A percentile compares a stretch with the other conserved stretches of the same genome.
These are phyloP conservation scores for Anthopleura xanthogrammica DNA, from an alignment of 92 coral and sea anemone species.

Conservation along the genomic window DNA sequence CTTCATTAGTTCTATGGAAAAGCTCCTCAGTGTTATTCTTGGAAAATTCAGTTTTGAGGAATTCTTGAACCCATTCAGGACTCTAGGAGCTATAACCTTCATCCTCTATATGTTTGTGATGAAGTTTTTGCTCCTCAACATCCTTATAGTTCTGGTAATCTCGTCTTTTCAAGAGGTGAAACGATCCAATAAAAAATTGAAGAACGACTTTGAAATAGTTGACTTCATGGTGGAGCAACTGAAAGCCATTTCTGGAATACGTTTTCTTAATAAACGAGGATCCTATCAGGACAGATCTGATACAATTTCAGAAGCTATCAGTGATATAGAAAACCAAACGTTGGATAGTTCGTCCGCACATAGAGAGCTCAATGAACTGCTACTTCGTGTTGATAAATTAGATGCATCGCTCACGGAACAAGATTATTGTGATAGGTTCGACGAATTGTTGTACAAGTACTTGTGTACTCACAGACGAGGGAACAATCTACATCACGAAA, in stretches of 20 bases:
- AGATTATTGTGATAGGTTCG: conserved; percentile 6
- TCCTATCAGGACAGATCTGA: background rate
- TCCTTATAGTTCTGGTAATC: conserved; percentile 72
- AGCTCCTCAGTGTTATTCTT: conserved; percentile 75
- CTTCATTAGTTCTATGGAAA: conserved; percentile 58
- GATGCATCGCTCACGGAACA: background rate
- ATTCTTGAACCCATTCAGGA: conserved; percentile 51
- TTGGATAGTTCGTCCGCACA: background rate
- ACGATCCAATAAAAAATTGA: conserved; percentile 42
- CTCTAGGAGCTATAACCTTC: conserved; percentile 60
- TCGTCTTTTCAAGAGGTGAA: conserved; percentile 73
- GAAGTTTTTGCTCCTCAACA: conserved; percentile 75
- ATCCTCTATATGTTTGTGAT: conserved; percentile 70
- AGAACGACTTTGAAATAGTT: conserved; percentile 82
- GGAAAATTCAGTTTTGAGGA: conserved; percentile 75
- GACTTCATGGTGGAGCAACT: conserved; percentile 66
- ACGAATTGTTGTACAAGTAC: conserved; percentile 1
- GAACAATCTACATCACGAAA: background rate
- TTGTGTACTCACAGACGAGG: background rate
- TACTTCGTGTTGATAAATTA: conserved; percentile 4
- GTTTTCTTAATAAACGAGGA: conserved; percentile 36
- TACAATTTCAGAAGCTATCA: background rate
- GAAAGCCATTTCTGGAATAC: conserved; percentile 69
- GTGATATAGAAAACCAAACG: background rate
- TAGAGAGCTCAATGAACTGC: background rate